These are phyloP conservation scores for Neolamprologus variostigma DNA, from an alignment of 2,113 vertebrate genomes.

Conservation along the genomic window DNA sequence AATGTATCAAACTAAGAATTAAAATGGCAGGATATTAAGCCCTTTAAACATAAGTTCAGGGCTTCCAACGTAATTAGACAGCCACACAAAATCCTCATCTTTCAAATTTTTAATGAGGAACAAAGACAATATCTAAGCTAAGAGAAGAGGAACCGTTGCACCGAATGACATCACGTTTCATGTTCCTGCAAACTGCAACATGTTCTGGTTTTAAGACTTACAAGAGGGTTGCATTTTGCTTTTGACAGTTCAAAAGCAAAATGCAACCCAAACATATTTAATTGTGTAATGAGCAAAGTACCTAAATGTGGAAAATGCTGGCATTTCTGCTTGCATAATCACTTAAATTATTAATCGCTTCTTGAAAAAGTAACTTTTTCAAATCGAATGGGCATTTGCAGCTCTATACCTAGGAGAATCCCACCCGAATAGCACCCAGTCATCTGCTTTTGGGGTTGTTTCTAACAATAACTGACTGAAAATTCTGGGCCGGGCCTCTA, in stretches of 20 bases:
- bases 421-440: background rate
- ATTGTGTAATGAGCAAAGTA: background rate
- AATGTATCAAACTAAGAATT: background rate
- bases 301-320: background rate
- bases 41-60: background rate
- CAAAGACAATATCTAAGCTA: background rate
- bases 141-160: background rate
- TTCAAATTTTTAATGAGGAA: background rate
- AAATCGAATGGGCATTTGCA: background rate
- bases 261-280: background rate
- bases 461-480: slow-evolving; percentile 46
- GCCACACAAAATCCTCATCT: background rate
- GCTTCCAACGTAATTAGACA: background rate
- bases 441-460: background rate
- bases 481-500: slow-evolving; percentile 28
- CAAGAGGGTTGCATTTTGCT: background rate
- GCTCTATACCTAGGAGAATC: background rate
- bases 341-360: background rate
- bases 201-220: background rate
- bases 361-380: background rate
- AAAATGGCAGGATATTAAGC: background rate
- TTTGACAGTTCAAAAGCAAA: background rate
- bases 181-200: background rate
- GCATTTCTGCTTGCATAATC: background rate
- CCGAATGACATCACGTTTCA: background rate